These are phyloP conservation scores for Rhodinocichla rosea DNA, from an alignment of 2,113 vertebrate species.

Conservation along the genomic window DNA sequence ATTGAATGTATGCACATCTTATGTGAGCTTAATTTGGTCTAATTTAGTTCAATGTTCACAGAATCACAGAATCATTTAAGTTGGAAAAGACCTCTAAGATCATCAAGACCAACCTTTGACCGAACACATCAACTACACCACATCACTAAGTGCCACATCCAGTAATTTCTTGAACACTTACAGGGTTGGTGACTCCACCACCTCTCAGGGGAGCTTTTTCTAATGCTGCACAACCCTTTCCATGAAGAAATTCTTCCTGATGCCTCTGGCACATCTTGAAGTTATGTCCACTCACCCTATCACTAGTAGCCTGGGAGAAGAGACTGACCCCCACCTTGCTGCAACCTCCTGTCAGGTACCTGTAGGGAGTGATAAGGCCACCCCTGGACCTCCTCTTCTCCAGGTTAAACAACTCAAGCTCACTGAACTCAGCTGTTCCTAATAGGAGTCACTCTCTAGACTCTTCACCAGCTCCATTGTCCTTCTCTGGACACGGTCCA, in stretches of 20 bases:
- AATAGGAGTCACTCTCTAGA: background rate
- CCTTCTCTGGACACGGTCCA: background rate
- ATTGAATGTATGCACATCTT: background rate
- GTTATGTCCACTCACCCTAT: background rate
- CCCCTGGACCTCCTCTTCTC: background rate
- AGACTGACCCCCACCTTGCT: background rate
- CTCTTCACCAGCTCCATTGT: background rate
- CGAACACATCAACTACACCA: fast-evolving
- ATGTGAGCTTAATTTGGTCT: background rate
- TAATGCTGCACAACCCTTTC: background rate
- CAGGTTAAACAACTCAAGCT: background rate
- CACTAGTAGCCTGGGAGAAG: background rate
- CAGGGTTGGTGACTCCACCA: background rate
- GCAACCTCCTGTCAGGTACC: background rate
- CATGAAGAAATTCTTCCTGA: background rate
- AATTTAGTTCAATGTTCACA: background rate
- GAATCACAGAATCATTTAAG: background rate
- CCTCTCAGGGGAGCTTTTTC: background rate
- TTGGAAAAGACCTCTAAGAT: background rate
- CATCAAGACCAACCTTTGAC: background rate
- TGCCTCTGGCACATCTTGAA: background rate
- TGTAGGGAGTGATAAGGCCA: background rate
- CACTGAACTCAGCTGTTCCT: background rate
- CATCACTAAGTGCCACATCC: background rate
- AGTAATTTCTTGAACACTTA: background rate